Base-by-base conservation (phyloP, 1,140 invertebrate genomes). In the Chrysoperla carnea region DNA sequence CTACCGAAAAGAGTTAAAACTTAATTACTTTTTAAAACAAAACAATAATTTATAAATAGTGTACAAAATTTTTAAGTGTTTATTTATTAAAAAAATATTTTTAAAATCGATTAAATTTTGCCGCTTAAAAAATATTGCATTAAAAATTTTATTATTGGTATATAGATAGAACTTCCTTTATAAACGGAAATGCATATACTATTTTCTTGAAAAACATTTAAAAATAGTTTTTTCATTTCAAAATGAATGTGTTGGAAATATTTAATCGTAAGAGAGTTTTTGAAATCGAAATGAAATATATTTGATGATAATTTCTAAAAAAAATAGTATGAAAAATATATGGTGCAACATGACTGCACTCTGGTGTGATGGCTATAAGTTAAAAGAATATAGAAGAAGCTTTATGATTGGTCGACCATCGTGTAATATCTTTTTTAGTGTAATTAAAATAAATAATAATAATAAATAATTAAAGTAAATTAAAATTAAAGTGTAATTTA, bases 401-500 rank as follows among this genome's bases (percentile, higher is more conserved):
- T 39, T 46, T 52, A 42, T 45, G 44, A 46, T 44, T 50, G 48
- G 48, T 23, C 12, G 27, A 36, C 15, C 12, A 39, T 17, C 6
- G 39, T 27, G 14, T 31, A 33, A 33, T 33, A 33, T 33, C 8
- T 4, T 33, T 11, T 33, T 33, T 47, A 40, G 41, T 35, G 33
- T 39, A 17, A 27, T 39, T 31, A 41, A 44, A 41, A 33, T 37
- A n/a, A 40, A 44, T 52, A 53, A 53, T 43, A 50, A 48, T 51
- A 43, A 46, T 37, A 36, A 42, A 17, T 35, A 37, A 48, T 45
- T 41, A 29, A 42, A 49, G 43, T 49, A 48, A 45, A 41, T 47
- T 31, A 23, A 8, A 36, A 43, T 41, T 42, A 15, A 13, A 35
- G 2, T 6, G 42, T 40, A 37, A 35, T n/a, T 15, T 8, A 6